Base-by-base conservation (phyloP, 2,113 vertebrate genomes). In the Scomber colias region DNA sequence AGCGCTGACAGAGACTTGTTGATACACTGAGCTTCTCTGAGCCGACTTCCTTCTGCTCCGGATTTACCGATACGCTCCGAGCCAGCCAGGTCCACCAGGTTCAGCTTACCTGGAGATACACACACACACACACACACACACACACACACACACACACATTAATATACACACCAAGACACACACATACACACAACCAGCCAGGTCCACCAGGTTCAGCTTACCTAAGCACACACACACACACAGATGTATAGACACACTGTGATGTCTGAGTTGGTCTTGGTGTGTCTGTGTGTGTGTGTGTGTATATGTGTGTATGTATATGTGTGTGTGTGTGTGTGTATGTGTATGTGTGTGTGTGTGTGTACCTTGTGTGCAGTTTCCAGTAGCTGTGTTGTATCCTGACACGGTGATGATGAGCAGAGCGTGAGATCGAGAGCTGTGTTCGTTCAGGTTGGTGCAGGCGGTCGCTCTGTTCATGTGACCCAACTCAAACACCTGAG, bases 11-110 rank as follows among this genome's bases (percentile, higher is more conserved):
- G 95, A 0, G 98, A 99, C 53, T 97, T 97, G 94, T 99, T 99
- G 95, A 99, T 99, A 93, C 97, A 97, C 93, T 99, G 98, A 0
- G 98, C 98, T 80, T 99, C 98, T 0, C 98, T 90, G 46, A 99
- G 94, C 8, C 98, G 95, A 57, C 94, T 96, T 77, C 98, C 98
- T 88, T 98, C 97, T 0, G 98, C 98, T 0, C 98, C 98, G 0
- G 97, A 99, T 64, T 97, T 96, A 21, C 96, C 95, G 3, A 99
- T 97, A 0, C 98, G 93, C 93, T 99, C 98, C 0, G 98, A 99
- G 5, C 98, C 98, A 0, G 98, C 98, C 94, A 99, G 90, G 87
- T 99, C 98, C 84, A 99, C 98, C 81, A 99, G 91, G 93, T 99
- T 99, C 84, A 99, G 95, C 90, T 97, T 98, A 21, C 98, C 98